phyloP scores from a whole-genome alignment of 2,888 invertebrate species.

The Cantharis nigra region DNA sequence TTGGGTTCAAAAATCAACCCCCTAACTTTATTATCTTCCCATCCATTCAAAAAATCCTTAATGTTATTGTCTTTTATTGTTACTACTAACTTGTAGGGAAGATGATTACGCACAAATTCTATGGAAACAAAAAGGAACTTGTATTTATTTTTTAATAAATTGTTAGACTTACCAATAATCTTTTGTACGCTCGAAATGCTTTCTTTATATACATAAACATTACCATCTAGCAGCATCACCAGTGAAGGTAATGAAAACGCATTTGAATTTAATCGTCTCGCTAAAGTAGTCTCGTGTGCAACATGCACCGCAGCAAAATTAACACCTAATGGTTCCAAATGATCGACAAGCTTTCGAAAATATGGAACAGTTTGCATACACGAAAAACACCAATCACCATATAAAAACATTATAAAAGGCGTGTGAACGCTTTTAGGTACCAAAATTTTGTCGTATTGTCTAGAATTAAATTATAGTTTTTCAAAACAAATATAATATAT shows the following conservation, averaged over 20 bases:
- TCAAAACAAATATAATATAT: background rate
- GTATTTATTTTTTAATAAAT: background rate
- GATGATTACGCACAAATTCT: constrained; percentile 86
- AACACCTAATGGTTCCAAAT: constrained; percentile 83
- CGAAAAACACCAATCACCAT: constrained; percentile 93
- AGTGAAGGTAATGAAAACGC: constrained; percentile 73
- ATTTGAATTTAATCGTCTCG: constrained; percentile 78
- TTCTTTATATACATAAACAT: constrained; percentile 82
- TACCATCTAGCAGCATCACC: constrained; percentile 81
- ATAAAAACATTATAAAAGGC: constrained; percentile 87
- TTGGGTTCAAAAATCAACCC: constrained; percentile 86
- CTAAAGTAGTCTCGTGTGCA: constrained; percentile 77
- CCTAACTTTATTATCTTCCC: constrained; percentile 90
- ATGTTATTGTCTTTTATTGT: constrained; percentile 73
- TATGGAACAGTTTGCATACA: constrained; percentile 87
- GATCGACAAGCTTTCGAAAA: constrained; percentile 83
- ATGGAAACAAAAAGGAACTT: constrained; percentile 34
- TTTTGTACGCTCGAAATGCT: constrained; percentile 77
- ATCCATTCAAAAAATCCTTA: constrained; percentile 81
- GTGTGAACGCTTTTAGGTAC: constrained; percentile 81
- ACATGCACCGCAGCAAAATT: constrained; percentile 84
- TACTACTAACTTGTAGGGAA: constrained; percentile 81
- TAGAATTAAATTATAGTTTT: constrained; percentile 52
- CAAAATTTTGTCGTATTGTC: constrained; percentile 85
- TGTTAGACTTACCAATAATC: constrained; percentile 67